A percentile compares a stretch with the other conserved stretches of the same genome.
These are phyloP conservation scores for Metopia argyrocephala DNA, from an alignment of 2,888 invertebrate genomes.

Conservation along the genomic window DNA sequence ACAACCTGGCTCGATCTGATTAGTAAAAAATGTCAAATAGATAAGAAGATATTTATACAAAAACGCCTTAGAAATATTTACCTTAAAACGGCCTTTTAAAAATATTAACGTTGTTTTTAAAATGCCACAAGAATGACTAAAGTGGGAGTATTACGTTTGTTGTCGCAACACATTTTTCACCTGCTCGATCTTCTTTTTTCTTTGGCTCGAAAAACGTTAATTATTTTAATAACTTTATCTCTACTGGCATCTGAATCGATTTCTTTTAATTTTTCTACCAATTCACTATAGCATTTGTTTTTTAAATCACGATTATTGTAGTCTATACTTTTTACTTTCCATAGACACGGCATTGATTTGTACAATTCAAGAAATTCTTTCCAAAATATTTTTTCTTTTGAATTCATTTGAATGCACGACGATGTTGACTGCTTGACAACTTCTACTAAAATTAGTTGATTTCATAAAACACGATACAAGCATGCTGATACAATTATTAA, in stretches of 20 bases:
- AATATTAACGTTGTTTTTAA: background rate
- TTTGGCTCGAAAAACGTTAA: conserved; percentile 26
- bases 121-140: background rate
- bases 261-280: conserved; percentile 31
- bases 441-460: too few species aligned
- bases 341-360: background rate
- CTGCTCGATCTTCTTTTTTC: conserved; percentile 31
- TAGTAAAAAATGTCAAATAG: background rate
- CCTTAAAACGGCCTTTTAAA: too few species aligned
- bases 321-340: conserved; percentile 9
- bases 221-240: conserved; percentile 39
- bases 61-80: too few species aligned
- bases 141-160: background rate
- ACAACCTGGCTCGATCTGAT: background rate
- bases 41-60: too few species aligned
- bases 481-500: too few species aligned
- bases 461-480: too few species aligned
- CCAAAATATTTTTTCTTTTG: conserved; percentile 3
- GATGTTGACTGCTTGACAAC: too few species aligned
- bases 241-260: conserved; percentile 20
- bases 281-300: conserved; percentile 13
- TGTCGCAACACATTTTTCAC: background rate
- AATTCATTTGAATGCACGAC: background rate
- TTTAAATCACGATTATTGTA: conserved; percentile 34
- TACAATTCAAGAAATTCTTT: conserved; percentile 10